A percentile compares a stretch with the other conserved stretches of the same genome.
Evolutionary conservation across 2,797 vertebrate species (phyloP).

Genomic region (Sebastiscus tertius): DNA sequence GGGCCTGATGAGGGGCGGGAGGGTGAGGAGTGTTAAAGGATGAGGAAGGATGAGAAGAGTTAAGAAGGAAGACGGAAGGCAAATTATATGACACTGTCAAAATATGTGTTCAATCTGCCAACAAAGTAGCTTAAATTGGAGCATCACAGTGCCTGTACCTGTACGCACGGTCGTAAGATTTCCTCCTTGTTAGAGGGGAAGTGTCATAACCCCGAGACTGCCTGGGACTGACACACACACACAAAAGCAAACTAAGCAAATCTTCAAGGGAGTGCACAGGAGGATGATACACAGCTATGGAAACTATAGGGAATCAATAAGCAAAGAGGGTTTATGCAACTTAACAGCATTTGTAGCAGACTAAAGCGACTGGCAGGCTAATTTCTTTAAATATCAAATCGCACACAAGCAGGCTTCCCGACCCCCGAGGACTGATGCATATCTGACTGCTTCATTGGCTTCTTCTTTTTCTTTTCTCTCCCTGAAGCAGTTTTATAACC

Average conservation of each 20-base stretch:
- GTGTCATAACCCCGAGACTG: conserved; percentile 93
- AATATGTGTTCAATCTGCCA: not conserved
- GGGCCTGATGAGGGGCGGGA: conserved; percentile 74
- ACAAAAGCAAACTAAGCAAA: conserved; percentile 37
- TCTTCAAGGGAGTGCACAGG: conserved; percentile 10
- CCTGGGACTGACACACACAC: conserved; percentile 86
- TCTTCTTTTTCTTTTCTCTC: not conserved
- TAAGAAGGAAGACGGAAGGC: not conserved
- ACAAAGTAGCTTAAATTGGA: not conserved
- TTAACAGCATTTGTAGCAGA: conserved; percentile 16
- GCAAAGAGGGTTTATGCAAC: not conserved
- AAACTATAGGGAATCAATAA: conserved; percentile 1
- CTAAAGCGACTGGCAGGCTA: conserved; percentile 5
- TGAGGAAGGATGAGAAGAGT: not conserved
- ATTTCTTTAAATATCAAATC: conserved; percentile 31
- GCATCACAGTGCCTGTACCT: conserved; percentile 80
- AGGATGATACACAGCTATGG: not conserved
- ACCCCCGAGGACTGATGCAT: conserved; percentile 20
- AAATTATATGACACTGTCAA: not conserved
- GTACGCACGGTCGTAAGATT: conserved; percentile 92
- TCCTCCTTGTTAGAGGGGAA: conserved; percentile 91
- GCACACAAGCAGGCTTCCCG: not conserved
- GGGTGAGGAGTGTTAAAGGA: not conserved
- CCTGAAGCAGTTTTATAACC: conserved; percentile 27
- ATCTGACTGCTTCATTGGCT: conserved; percentile 8